Evolutionary conservation across 2,888 invertebrate species (phyloP), one percentile per base, ranked within the genome.

Genomic region (Acheta domesticus): DNA sequence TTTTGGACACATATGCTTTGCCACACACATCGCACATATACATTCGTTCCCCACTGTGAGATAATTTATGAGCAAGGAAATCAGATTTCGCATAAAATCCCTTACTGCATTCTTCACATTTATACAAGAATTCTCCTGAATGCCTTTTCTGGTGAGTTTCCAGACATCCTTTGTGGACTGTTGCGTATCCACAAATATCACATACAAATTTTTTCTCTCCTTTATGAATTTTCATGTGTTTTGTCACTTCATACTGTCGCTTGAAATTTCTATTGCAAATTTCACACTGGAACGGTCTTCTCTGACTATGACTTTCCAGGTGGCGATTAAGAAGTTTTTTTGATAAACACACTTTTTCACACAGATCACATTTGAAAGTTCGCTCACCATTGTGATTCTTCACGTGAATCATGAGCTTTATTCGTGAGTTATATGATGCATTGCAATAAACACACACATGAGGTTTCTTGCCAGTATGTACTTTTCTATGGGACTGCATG

Each of bases 161-260:
- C 36, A 83, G 78, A 73, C 80, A 81, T n/a, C 80, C 82, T 73
- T 81, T 83, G 74, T 82, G 82, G 50, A 78, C 82, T 19, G 82
- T 82, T 74, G 80, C 79, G 62, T 82, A 82, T 19, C 80, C 82
- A 62, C 82, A 83, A 23, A 81, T 75, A 19, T 81, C 79, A 78
- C 82, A 83, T 1, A 78, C 48, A 23, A 81, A 79, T 23, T 80
- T 78, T 80, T 81, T 83, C 20, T 81, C 81, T 12, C 82, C 83
- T 8, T 78, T 77, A 78, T 84, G 84, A 12, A 83, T 83, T 36
- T 82, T 82, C 74, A 83, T 82, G 79, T 84, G 83, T 74, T 81
- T 83, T 75, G 80, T 82, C 1, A 84, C 81, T 73, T 83, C 83
- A 75, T 82, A 82, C 0, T 82, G 79, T 14, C 83, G 74, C 73